Conservation (phyloP, 2,113 vertebrate species). For the Myrmecobius fasciatus region DNA sequence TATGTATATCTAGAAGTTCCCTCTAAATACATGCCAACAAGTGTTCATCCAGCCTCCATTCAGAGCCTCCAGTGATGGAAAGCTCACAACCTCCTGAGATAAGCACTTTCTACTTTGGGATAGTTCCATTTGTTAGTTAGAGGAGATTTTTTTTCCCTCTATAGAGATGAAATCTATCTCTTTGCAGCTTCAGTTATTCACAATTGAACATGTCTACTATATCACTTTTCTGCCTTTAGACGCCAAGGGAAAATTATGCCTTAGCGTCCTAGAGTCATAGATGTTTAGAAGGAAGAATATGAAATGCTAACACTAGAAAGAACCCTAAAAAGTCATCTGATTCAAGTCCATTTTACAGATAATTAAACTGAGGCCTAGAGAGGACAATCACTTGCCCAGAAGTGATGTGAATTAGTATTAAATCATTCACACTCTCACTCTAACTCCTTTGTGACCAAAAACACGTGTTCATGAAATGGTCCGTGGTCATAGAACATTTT, state of each 20-base stretch:
- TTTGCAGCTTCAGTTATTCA: background rate
- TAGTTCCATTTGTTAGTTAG: background rate
- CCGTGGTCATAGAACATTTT: background rate
- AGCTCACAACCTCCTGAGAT: background rate
- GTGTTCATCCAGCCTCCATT: background rate
- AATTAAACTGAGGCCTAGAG: background rate
- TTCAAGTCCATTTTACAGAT: background rate
- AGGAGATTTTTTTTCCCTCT: background rate
- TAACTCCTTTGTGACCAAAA: background rate
- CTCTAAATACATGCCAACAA: background rate
- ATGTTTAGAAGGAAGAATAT: background rate
- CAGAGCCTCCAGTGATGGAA: background rate
- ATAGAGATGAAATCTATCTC: background rate
- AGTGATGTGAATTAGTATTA: background rate
- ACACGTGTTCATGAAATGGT: background rate
- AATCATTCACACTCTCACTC: background rate
- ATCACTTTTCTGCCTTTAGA: background rate
- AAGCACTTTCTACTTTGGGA: background rate
- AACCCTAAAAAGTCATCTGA: background rate
- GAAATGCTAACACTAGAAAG: background rate
- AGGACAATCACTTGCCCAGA: background rate
- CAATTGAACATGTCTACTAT: background rate
- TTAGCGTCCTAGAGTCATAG: background rate
- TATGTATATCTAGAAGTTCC: background rate
- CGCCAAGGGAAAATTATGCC: background rate